These are phyloP conservation scores for Camponotus pennsylvanicus DNA, from an alignment of 1,140 invertebrate species.

Conservation along the genomic window DNA sequence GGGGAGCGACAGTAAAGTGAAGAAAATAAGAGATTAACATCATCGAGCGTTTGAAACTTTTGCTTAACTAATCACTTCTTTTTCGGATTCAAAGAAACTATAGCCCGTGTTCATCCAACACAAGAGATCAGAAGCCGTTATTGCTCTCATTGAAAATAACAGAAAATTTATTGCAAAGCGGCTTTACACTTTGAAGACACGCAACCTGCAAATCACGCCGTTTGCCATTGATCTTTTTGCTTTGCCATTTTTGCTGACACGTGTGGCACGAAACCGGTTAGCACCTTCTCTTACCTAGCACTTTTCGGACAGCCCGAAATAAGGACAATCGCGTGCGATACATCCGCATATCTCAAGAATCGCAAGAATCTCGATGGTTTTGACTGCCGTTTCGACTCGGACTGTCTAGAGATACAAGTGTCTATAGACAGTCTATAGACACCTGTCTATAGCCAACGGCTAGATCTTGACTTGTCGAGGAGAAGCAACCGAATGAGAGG, in stretches of 20 bases:
- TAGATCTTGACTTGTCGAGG: conserved; percentile 20
- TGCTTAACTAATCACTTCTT: conserved; percentile 27
- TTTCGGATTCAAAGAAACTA: neutral
- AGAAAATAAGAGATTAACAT: conserved; percentile 13
- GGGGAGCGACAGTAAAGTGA: neutral
- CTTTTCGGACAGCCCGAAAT: neutral
- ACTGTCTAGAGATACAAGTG: neutral
- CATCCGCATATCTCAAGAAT: conserved; percentile 25
- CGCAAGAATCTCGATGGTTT: neutral
- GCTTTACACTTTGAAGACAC: conserved; percentile 14
- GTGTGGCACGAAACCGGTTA: neutral
- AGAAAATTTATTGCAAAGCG: conserved; percentile 9
- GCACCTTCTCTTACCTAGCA: neutral
- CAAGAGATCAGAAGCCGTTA: neutral
- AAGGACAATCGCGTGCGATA: neutral
- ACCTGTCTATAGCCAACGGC: conserved; percentile 44
- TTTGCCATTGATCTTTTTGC: neutral
- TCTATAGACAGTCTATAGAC: conserved; percentile 67
- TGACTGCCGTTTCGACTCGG: conserved; percentile 2
- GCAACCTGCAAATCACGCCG: neutral
- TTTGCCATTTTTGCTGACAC: neutral
- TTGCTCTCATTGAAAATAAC: conserved; percentile 14
- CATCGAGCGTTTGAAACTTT: neutral
- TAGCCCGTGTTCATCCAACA: neutral
- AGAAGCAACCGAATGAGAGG: conserved; percentile 18